Evolutionary conservation across 2,113 vertebrate species (phyloP), one percentile per base, ranked within the genome.

Genomic region (Sprattus sprattus): DNA sequence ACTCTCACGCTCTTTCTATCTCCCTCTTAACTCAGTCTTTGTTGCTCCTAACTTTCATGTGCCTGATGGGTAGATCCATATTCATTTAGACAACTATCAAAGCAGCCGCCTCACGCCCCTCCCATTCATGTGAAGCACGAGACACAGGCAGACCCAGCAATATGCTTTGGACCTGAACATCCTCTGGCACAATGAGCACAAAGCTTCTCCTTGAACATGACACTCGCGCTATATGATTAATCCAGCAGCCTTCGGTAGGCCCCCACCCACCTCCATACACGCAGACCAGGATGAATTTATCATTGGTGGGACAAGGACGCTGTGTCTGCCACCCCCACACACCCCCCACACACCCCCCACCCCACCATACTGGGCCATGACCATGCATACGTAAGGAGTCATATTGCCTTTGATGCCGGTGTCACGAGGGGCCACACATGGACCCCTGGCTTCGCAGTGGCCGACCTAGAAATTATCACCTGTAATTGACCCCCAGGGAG

Each of bases 381-480:
- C 88, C 64, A 87, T 88, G 90, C 91, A 93, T 93, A 83, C 83
- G 84, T 92, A 88, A 91, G 86, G 82, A 90, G 67, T 82, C 91
- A 93, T 93, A 92, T 88, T 83, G 87, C 71, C n/a, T 47, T 10
- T 83, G 84, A 85, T 84, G 88, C 86, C 75, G 86, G 87, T 89
- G 90, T 82, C 86, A 45, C 86, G 67, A 91, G 85, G 81, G 83
- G 57, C 83, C 32, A 45, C 52, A n/a, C 28, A 86, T 91, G 92
- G 90, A 93, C 91, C 92, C 83, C 85, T 89, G 93, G 92, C 88
- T 86, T 84, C 88, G 88, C 64, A 0, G 64, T 25, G 64, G n/a
- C 83, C 91, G 89, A 93, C 91, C 92, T 88, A 86, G 91, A 92
- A 92, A 90, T 89, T 89, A 93, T 91, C 89, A 89, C 90, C 90